Conservation (phyloP, 2,888 invertebrate species). For the Kryphioiulus occultus region DNA sequence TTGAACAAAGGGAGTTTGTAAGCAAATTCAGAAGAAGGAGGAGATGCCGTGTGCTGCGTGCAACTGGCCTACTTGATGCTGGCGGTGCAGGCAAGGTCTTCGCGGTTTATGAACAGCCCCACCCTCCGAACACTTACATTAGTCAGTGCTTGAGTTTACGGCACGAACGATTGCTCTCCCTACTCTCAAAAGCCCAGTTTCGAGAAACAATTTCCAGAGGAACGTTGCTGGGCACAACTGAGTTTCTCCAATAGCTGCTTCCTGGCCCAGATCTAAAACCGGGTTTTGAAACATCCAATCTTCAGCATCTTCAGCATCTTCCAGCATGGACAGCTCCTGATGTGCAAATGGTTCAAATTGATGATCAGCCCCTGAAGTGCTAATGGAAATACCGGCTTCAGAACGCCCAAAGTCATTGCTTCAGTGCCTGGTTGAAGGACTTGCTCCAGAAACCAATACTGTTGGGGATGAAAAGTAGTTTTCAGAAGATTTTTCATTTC, state of each 20-base stretch:
- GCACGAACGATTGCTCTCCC: neutral
- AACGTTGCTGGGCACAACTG: too few species aligned
- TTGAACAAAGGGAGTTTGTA: neutral
- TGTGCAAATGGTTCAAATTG: neutral
- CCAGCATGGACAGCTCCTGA: too few species aligned
- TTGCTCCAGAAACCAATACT: too few species aligned
- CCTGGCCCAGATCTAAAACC: neutral
- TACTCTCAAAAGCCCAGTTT: neutral
- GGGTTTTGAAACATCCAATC: too few species aligned
- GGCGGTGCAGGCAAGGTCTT: conserved; percentile 8
- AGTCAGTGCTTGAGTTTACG: neutral
- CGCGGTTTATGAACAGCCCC: conserved; percentile 28
- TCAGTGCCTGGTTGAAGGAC: neutral
- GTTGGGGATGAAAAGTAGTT: neutral
- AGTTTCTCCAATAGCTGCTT: neutral
- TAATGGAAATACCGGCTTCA: neutral
- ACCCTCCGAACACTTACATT: neutral
- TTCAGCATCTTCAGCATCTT: too few species aligned
- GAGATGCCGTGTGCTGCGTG: neutral
- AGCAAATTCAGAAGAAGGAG: conserved; percentile 33
- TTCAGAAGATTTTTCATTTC: neutral
- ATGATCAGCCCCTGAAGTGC: neutral
- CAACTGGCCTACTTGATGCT: conserved; percentile 36
- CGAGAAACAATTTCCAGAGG: neutral
- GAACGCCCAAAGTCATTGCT: neutral